Percentiles rank a stretch among this genome's conserved stretches.
Evolutionary conservation across 2,888 invertebrate genomes (phyloP).

Genomic region (Hoplodrina ambigua): DNA sequence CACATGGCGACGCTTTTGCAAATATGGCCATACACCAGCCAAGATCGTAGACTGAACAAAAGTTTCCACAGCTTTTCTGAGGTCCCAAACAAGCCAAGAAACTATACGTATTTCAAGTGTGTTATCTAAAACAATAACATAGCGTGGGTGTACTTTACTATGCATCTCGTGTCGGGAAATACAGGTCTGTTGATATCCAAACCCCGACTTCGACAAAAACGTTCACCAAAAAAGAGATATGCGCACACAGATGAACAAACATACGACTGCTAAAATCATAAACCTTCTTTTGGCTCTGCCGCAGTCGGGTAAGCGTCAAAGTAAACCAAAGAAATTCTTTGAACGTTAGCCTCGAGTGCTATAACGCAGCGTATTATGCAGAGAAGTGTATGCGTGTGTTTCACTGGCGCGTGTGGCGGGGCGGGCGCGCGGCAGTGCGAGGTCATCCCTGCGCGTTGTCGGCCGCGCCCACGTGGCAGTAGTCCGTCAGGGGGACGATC

Average conservation of each 20-base stretch:
- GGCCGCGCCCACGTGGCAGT: constrained; percentile 79
- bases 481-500: constrained; percentile 92
- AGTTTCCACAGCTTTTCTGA: not conserved
- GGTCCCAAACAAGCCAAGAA: not conserved
- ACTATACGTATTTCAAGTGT: not conserved
- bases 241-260: too few relatives aligned
- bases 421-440: constrained; percentile 21
- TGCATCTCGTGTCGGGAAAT: too few relatives aligned
- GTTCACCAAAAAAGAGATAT: too few relatives aligned
- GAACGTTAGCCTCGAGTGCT: not conserved
- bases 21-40: not conserved
- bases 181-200: too few relatives aligned
- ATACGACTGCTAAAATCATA: too few relatives aligned
- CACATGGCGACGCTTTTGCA: too few relatives aligned
- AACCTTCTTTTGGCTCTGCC: too few relatives aligned
- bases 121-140: not conserved
- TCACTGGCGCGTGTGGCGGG: constrained; percentile 9
- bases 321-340: constrained; percentile 4
- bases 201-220: too few relatives aligned
- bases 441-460: constrained; percentile 69
- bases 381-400: constrained; percentile 30
- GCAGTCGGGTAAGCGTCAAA: constrained; percentile 4
- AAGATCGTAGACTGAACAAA: not conserved
- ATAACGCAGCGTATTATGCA: not conserved
- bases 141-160: too few relatives aligned